Base-by-base conservation (phyloP, 2,888 invertebrate species). In the Acleris cristana region DNA sequence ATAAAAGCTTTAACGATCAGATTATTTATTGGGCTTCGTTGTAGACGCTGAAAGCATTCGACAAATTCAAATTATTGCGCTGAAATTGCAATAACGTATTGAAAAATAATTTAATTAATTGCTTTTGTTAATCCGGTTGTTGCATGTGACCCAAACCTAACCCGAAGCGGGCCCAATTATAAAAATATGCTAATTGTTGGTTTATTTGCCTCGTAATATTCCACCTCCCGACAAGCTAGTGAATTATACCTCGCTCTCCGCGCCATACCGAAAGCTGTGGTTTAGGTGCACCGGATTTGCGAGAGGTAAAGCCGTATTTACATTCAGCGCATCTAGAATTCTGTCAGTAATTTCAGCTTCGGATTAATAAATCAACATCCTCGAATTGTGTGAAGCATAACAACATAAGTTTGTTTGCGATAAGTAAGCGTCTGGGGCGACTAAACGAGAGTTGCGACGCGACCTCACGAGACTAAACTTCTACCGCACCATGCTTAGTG, bases 331-430 rank as follows among this genome's bases (percentile, higher is more conserved):
- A 66, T 66, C 56, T 45, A 54, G 61, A 53, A 66, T 66, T 66
- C 66, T 66, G 61, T 45, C 57, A 62, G 66, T 57, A 52, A 55
- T 66, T 52, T 61, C 51, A 62, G 61, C 52, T 55, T 49, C 34
- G 48, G 61, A 61, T 66, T 66, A 66, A 62, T 62, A 66, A 69
- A 69, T 69, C 65, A 69, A 64, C 69, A 65, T 69, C 65, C 19
- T 61, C 60, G 60, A 69, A 65, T 69, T 69, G 64, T 63, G 66
- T 55, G 65, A 69, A 70, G 44, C 64, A 64, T 65, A 70, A 64
- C 66, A 67, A 58, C 59, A 52, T 62, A 66, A 66, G 61, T 66
- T 70, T 56, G 63, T 59, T 59, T 53, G 66, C 67, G 59, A 64
- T 70, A 56, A 67, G 69, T 63, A 63, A 64, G 63, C 44, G 60